Conservation (phyloP, 2,888 invertebrate genomes). For the Scotopteryx bipunctaria region DNA sequence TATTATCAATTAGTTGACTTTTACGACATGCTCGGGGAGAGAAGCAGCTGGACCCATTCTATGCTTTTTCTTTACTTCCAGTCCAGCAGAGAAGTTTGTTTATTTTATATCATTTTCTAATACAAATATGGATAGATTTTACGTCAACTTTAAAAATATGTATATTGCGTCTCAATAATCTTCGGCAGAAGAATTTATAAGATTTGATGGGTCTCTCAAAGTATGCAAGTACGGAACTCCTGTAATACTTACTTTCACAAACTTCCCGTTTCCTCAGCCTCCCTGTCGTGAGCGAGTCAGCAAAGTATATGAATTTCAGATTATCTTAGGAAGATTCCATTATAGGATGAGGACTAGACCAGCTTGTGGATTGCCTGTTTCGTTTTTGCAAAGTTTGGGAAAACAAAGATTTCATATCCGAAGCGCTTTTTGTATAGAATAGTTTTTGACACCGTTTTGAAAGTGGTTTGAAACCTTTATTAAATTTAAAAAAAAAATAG, state of each 20-base stretch:
- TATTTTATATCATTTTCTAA: too few relatives aligned
- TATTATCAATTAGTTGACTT: too few relatives aligned
- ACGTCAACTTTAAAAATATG: too few relatives aligned
- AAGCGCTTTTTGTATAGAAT: background rate
- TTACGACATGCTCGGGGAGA: too few relatives aligned
- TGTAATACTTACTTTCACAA: background rate
- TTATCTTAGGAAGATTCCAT: slow-evolving; percentile 11
- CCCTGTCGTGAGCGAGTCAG: slow-evolving; percentile 12
- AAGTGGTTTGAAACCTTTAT: too few relatives aligned
- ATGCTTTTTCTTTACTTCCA: too few relatives aligned
- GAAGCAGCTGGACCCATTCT: too few relatives aligned
- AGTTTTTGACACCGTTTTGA: too few relatives aligned
- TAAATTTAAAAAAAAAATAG: too few relatives aligned
- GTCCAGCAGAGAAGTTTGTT: background rate
- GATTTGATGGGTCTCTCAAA: too few relatives aligned
- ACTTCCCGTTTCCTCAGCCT: background rate
- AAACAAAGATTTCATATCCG: background rate
- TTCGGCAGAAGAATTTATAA: background rate
- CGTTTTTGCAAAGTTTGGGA: background rate
- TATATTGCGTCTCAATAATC: too few relatives aligned
- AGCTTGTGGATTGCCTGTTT: background rate
- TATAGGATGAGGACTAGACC: slow-evolving; percentile 3
- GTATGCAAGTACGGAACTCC: slow-evolving; percentile 5
- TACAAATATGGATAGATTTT: too few relatives aligned
- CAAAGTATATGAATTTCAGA: slow-evolving; percentile 21